Conservation (phyloP, 2,888 invertebrate species). For the Tetragonula carbonaria region DNA sequence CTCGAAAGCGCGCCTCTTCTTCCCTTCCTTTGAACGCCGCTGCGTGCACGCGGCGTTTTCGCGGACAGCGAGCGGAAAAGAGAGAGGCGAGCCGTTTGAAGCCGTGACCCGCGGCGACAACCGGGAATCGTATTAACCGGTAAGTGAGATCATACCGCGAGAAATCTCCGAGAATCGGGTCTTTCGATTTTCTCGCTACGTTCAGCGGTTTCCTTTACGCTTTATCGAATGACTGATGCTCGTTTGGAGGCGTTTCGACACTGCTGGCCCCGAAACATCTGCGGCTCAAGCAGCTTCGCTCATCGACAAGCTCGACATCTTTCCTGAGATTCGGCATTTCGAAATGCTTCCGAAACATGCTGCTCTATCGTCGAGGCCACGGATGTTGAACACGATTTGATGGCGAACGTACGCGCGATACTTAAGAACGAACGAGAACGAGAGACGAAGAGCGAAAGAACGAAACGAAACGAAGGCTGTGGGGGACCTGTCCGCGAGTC, state of each 20-base stretch:
- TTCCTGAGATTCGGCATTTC: neutral
- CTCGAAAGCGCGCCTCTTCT: conserved; percentile 21
- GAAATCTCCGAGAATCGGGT: conserved; percentile 52
- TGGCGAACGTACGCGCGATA: conserved; percentile 39
- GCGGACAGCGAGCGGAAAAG: neutral
- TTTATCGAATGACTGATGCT: neutral
- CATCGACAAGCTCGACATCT: neutral
- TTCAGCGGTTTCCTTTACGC: conserved; percentile 19
- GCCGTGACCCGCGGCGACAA: conserved; percentile 60
- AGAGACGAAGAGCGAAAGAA: conserved; percentile 26
- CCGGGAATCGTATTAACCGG: conserved; percentile 65
- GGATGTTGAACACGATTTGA: neutral
- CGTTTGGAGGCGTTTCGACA: neutral
- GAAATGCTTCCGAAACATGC: neutral
- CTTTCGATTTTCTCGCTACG: conserved; percentile 36
- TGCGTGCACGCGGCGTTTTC: neutral
- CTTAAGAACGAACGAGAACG: conserved; percentile 43
- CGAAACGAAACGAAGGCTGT: conserved; percentile 37
- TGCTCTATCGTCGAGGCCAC: neutral
- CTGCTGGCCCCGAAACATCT: neutral
- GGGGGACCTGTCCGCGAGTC: conserved; percentile 55
- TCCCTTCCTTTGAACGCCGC: conserved; percentile 21
- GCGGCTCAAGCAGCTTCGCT: neutral
- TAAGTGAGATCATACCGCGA: conserved; percentile 52
- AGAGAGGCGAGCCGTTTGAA: conserved; percentile 37